Evolutionary conservation across 1,140 invertebrate species (phyloP).

Genomic region (Calephelis virginiensis): DNA sequence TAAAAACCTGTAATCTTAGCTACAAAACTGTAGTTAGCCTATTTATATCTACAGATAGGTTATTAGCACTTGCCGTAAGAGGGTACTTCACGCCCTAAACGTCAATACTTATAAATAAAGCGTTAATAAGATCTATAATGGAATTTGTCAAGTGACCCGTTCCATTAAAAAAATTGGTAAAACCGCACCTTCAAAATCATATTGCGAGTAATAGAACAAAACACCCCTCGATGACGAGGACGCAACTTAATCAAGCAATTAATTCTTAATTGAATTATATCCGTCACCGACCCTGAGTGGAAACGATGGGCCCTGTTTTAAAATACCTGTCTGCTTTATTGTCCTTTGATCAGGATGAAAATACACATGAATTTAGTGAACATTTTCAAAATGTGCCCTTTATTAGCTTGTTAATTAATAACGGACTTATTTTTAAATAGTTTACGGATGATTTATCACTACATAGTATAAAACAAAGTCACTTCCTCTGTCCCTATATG

Average conservation of each 20-base stretch:
- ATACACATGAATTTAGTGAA: not conserved
- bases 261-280: constrained; percentile 75
- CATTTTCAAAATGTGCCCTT: not conserved
- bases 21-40: no score
- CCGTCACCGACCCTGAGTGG: constrained; percentile 55
- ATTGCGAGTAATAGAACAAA: constrained; percentile 62
- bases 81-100: not conserved
- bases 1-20: not conserved
- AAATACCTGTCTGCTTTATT: constrained; percentile 36
- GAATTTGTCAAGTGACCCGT: not conserved
- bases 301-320: constrained; percentile 30
- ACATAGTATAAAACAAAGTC: no score
- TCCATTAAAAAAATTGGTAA: constrained; percentile 62
- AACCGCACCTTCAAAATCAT: constrained; percentile 64
- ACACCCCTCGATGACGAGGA: constrained; percentile 49
- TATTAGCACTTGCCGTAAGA: not conserved
- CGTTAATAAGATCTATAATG: not conserved
- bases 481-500: no score
- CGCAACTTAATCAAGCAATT: constrained; percentile 75
- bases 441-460: no score
- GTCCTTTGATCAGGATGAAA: constrained; percentile 14
- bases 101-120: constrained; percentile 10
- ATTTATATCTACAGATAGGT: no score
- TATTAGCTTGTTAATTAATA: not conserved
- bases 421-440: no score